phyloP scores from a whole-genome alignment of 2,797 vertebrate species.

The Mus minutoides region DNA sequence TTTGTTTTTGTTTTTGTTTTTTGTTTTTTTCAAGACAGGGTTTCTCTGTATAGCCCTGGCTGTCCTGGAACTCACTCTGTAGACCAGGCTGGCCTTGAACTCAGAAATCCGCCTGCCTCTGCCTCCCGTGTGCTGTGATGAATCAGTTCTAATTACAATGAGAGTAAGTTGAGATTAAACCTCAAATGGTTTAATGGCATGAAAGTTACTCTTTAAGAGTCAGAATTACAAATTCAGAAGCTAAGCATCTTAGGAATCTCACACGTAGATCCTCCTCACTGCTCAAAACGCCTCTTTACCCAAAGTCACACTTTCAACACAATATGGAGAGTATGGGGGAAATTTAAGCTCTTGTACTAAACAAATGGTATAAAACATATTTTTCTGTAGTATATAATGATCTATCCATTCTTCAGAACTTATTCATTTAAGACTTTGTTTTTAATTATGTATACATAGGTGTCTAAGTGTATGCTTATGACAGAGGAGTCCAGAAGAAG shows the following conservation, averaged over 20 bases:
- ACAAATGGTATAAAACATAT: neutral
- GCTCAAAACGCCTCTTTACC: neutral
- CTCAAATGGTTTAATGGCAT: constrained; percentile 49
- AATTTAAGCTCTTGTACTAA: neutral
- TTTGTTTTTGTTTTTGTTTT: no score
- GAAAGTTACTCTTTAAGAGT: constrained; percentile 55
- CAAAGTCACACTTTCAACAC: constrained; percentile 51
- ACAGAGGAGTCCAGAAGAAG: neutral
- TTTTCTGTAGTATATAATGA: neutral
- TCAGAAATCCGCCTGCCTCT: no score
- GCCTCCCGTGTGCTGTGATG: no score
- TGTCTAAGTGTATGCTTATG: neutral
- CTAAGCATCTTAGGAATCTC: constrained; percentile 24
- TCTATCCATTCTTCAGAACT: neutral
- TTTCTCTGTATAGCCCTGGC: no score
- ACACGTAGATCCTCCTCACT: neutral
- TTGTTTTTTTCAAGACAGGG: no score
- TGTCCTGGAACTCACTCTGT: no score
- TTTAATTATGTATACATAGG: neutral
- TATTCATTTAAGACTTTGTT: neutral
- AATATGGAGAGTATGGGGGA: neutral
- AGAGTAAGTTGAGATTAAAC: constrained; percentile 67
- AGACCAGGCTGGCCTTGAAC: no score
- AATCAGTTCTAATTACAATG: constrained; percentile 51
- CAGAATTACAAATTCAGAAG: constrained; percentile 64